phyloP scores from a whole-genome alignment of 2,797 vertebrate species.

The Silurus lanzhouensis region DNA sequence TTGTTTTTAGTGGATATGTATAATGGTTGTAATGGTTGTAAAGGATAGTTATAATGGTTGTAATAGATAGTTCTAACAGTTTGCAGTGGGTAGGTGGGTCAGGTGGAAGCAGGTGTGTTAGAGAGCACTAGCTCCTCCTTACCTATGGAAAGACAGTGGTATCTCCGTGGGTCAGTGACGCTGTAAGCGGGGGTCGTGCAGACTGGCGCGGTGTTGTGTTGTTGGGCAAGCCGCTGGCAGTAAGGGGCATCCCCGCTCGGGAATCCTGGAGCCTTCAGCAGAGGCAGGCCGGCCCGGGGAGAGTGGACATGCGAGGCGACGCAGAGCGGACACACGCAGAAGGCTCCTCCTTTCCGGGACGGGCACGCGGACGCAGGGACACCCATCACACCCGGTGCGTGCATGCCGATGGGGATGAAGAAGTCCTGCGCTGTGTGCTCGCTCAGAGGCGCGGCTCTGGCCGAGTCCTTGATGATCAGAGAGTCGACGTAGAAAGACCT shows the following conservation, averaged over 20 bases:
- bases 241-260: conserved; percentile 82
- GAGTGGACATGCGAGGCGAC: conserved; percentile 94
- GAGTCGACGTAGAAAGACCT: conserved; percentile 99
- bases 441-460: conserved; percentile 78
- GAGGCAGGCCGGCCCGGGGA: conserved; percentile 79
- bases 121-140: conserved; percentile 63
- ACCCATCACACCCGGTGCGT: conserved; percentile 87
- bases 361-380: conserved; percentile 85
- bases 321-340: conserved; percentile 95
- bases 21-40: neutral
- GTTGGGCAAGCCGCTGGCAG: conserved; percentile 83
- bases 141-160: conserved; percentile 95
- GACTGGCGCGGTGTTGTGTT: conserved; percentile 79
- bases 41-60: neutral
- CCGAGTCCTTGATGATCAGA: conserved; percentile 94
- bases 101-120: conserved; percentile 31
- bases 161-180: conserved; percentile 92
- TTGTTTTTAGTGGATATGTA: too few species aligned
- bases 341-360: conserved; percentile 89
- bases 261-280: conserved; percentile 86
- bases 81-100: neutral
- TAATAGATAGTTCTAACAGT: neutral
- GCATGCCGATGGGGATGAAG: conserved; percentile 91
- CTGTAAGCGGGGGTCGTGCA: conserved; percentile 86
- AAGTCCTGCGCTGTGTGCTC: conserved; percentile 88